Percentiles rank a stretch among this genome's conserved stretches.
Conservation (phyloP, 2,888 invertebrate species). For the Netelia melanura region DNA sequence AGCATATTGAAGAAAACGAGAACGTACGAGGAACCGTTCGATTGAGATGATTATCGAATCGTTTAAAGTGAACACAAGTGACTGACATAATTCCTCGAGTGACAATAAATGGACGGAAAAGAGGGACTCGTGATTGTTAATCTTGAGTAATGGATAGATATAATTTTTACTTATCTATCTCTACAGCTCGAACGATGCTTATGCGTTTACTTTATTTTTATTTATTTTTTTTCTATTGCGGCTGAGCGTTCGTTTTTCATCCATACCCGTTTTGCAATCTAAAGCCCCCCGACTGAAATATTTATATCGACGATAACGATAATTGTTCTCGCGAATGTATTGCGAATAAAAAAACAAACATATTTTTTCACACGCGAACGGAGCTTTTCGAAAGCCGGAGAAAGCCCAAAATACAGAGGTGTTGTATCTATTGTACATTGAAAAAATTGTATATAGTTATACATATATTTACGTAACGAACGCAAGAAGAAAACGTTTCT, state of each 20-base stretch:
- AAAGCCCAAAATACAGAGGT: constrained; percentile 39
- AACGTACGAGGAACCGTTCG: constrained; percentile 82
- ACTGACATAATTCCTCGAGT: constrained; percentile 33
- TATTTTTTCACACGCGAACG: constrained; percentile 74
- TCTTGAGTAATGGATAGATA: constrained; percentile 13
- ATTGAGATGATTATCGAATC: constrained; percentile 72
- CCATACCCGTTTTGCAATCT: constrained; percentile 41
- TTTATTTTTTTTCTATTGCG: constrained; percentile 31
- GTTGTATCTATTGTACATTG: constrained; percentile 74
- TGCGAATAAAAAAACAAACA: constrained; percentile 55
- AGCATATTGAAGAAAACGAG: constrained; percentile 83
- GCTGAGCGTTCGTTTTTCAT: constrained; percentile 18
- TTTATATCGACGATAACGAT: constrained; percentile 35
- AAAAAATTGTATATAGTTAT: constrained; percentile 56
- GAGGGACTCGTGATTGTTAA: constrained; percentile 37
- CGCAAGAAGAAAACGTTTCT: constrained; percentile 40
- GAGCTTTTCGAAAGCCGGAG: constrained; percentile 39
- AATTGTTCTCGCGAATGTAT: constrained; percentile 38
- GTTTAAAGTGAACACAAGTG: constrained; percentile 24
- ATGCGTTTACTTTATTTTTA: constrained; percentile 33
- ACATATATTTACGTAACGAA: constrained; percentile 58
- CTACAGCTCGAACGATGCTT: constrained; percentile 33
- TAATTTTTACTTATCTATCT: constrained; percentile 47
- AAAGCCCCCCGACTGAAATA: constrained; percentile 62
- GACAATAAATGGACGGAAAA: constrained; percentile 43